phyloP scores from a whole-genome alignment of 2,888 invertebrate genomes.

The Tenthredo mesomela region DNA sequence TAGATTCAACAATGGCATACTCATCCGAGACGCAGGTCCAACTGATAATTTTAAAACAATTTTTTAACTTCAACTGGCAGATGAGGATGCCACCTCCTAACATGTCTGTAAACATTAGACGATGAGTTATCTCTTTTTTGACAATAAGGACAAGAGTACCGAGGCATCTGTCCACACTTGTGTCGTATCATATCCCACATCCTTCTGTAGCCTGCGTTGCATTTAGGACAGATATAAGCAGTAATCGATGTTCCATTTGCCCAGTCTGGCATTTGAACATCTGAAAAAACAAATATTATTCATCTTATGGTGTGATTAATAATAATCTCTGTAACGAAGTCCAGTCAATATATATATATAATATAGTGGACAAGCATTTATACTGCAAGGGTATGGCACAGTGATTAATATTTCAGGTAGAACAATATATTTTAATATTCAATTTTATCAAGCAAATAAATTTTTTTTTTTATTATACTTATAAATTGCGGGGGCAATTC shows the following conservation, averaged over 20 bases:
- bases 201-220: conserved; percentile 72
- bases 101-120: conserved; percentile 75
- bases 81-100: conserved; percentile 75
- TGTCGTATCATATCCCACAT: conserved; percentile 75
- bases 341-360: not conserved
- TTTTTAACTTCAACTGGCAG: conserved; percentile 70
- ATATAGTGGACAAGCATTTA: not conserved
- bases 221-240: conserved; percentile 71
- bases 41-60: conserved; percentile 64
- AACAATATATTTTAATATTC: not conserved
- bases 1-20: not conserved
- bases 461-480: not conserved
- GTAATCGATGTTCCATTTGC: conserved; percentile 56
- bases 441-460: not conserved
- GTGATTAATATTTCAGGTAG: not conserved
- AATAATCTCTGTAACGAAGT: not conserved
- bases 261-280: conserved; percentile 66
- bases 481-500: not conserved
- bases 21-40: not conserved
- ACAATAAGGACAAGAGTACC: conserved; percentile 77
- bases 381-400: not conserved
- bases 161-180: conserved; percentile 76
- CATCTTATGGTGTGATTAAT: conserved; percentile 23
- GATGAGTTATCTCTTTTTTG: conserved; percentile 76
- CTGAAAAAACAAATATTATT: conserved; percentile 59